Evolutionary conservation across 2,797 vertebrate species (phyloP), one percentile per base, ranked within the genome.

Genomic region (Myoxocephalus aenaeus): DNA sequence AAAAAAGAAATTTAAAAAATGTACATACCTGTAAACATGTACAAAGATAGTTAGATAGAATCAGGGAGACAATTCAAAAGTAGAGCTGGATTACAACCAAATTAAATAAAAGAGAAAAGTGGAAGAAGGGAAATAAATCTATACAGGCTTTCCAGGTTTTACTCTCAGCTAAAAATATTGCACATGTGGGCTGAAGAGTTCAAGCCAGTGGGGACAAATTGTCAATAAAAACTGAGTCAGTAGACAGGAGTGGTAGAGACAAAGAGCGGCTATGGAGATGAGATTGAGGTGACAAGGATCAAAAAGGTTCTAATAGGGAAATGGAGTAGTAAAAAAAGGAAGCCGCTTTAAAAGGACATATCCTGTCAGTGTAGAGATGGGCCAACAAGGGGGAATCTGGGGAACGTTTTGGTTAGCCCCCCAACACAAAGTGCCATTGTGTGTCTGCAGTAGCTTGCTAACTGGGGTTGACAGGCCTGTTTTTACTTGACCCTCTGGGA

Each of bases 381-480:
- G 53, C 81, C 70, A 67, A 71, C 50, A 27, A 80, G 67, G 68
- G 54, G 42, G 56, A 58, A 80, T 78, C 57, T 36, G 40, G 70
- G 64, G 72, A 65, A 81, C 18, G 50, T 86, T 87, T 86, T 40
- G 70, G 58, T 89, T 84, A 78, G 86, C 84, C 77, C 72, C 63
- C 40, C 17, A 83, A 86, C 84, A 92, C 85, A 91, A 89, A 90
- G 83, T 85, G 2, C 89, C 89, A 92, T 93, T 94, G 92, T 92
- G 72, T 18, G 48, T 84, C 82, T n/a, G 18, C 17, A 80, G 76
- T 22, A 34, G 65, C 66, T 62, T 4, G 58, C 79, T 90, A 94
- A 94, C 86, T 42, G 78, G 77, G 65, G 87, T 82, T 92, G 88
- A 93, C 91, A 83, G 86, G 76, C 67, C 70, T 87, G 87, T 91